A percentile compares a stretch with the other conserved stretches of the same genome.
Conservation (phyloP, 2,113 vertebrate genomes). For the Theristicus caerulescens region DNA sequence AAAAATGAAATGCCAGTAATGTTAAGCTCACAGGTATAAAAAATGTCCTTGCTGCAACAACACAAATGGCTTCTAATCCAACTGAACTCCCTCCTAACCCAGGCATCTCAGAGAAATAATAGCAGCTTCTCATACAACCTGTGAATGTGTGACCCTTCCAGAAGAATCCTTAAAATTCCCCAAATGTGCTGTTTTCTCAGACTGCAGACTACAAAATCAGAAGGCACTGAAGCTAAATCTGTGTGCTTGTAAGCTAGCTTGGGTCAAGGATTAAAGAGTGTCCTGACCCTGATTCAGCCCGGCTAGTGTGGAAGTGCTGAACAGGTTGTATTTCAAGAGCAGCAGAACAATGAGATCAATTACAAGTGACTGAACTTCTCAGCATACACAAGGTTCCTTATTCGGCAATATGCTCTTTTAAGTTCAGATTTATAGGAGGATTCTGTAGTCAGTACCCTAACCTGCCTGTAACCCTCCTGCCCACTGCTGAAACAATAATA, state of each 20-base stretch:
- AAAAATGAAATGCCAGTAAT: slow-evolving; percentile 48
- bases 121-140: not conserved
- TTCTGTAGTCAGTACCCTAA: not conserved
- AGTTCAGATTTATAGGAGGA: not conserved
- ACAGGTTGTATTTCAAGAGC: slow-evolving; percentile 8
- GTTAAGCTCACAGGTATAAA: slow-evolving; percentile 39
- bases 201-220: not conserved
- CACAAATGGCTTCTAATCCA: not conserved
- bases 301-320: not conserved
- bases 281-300: not conserved
- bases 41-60: not conserved
- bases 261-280: not conserved
- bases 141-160: not conserved
- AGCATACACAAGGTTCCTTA: not conserved
- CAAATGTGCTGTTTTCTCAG: not conserved
- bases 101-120: not conserved
- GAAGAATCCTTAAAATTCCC: not conserved
- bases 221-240: not conserved
- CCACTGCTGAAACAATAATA: not conserved
- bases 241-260: not conserved
- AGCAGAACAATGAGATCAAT: not conserved
- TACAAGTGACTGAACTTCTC: not conserved
- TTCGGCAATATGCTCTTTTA: not conserved
- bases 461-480: not conserved
- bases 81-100: not conserved